These are phyloP conservation scores for Ageneiosus marmoratus DNA, from an alignment of 2,113 vertebrate genomes.

Conservation along the genomic window DNA sequence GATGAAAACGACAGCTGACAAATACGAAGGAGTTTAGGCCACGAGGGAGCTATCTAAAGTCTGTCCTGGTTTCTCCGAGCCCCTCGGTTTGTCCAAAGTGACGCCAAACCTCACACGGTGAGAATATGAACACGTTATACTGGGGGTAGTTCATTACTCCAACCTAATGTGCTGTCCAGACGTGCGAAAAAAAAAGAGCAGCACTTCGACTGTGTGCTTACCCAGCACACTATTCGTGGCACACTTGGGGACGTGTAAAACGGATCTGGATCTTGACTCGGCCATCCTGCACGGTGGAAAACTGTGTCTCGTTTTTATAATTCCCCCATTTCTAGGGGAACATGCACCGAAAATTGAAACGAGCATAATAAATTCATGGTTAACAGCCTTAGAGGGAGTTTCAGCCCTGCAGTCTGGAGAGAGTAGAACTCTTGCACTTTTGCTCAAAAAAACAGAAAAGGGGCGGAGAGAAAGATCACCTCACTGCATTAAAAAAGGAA, in stretches of 20 bases:
- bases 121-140: conserved; percentile 40
- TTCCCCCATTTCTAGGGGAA: conserved; percentile 69
- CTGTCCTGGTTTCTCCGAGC: conserved; percentile 20
- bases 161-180: conserved; percentile 56
- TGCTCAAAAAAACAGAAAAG: conserved; percentile 54
- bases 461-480: conserved; percentile 48
- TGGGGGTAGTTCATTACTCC: conserved; percentile 46
- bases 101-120: conserved; percentile 8
- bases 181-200: conserved; percentile 36
- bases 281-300: conserved; percentile 66
- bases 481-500: conserved; percentile 60
- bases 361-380: conserved; percentile 72
- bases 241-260: conserved; percentile 67
- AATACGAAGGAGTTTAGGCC: conserved; percentile 7
- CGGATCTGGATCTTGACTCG: conserved; percentile 58
- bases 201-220: conserved; percentile 25
- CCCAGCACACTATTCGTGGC: conserved; percentile 48
- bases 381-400: conserved; percentile 69
- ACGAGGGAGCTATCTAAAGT: background rate
- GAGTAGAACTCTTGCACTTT: conserved; percentile 63
- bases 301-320: conserved; percentile 64
- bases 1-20: conserved; percentile 34
- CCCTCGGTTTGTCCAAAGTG: conserved; percentile 12
- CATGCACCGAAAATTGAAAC: conserved; percentile 71
- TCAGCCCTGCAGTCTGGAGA: conserved; percentile 61